Percentiles rank a stretch among this genome's conserved stretches.
phyloP scores from a whole-genome alignment of 2,888 invertebrate species.

The Polydrusus cervinus region DNA sequence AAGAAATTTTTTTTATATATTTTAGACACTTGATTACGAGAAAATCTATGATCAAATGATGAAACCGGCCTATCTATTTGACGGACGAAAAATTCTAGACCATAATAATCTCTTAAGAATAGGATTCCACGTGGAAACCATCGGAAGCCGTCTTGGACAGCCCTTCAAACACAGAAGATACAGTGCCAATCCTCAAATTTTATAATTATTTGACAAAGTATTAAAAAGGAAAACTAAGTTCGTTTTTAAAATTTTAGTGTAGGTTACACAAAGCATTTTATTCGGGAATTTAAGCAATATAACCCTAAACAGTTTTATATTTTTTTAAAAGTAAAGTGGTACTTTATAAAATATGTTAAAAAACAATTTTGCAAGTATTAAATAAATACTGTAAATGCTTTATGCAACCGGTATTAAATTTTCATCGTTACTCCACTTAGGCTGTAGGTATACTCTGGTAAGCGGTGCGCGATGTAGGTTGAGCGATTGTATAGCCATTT shows the following conservation, averaged over 20 bases:
- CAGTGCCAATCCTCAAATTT: conserved; percentile 68
- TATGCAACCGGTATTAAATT: too few species aligned
- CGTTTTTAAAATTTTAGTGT: not conserved
- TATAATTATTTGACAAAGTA: conserved; percentile 24
- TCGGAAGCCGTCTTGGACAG: conserved; percentile 81
- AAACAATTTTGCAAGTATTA: too few species aligned
- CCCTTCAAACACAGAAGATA: conserved; percentile 70
- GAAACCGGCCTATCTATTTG: conserved; percentile 98
- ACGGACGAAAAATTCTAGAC: conserved; percentile 95
- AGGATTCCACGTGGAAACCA: conserved; percentile 96
- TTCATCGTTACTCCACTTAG: too few species aligned
- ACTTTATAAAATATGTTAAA: too few species aligned
- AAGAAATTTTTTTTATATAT: too few species aligned
- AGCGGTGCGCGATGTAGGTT: too few species aligned
- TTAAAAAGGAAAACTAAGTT: not conserved
- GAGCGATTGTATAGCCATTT: too few species aligned
- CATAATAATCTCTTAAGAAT: conserved; percentile 87
- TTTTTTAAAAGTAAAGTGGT: too few species aligned
- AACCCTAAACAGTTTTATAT: too few species aligned
- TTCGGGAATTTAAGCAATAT: too few species aligned
- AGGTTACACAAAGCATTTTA: not conserved
- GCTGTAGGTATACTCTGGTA: too few species aligned
- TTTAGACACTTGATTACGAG: conserved; percentile 87
- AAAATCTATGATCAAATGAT: conserved; percentile 94
- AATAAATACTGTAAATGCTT: too few species aligned